phyloP scores from a whole-genome alignment of 2,113 vertebrate species.

The Condylura cristata region DNA sequence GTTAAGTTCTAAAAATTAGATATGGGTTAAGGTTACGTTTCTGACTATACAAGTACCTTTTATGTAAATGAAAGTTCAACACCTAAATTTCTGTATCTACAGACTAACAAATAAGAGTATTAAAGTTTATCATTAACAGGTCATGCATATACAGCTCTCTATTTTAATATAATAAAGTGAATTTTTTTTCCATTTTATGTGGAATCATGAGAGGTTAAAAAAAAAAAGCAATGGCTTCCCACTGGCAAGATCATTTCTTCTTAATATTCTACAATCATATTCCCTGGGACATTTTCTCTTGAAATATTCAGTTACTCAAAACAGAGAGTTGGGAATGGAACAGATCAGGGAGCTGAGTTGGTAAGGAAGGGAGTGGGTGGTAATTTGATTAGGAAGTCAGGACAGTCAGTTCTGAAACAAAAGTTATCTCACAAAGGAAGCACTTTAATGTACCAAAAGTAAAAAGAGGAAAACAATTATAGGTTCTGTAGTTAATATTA shows the following conservation, averaged over 20 bases:
- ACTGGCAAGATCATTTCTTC: slow-evolving; percentile 32
- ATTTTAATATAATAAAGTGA: background rate
- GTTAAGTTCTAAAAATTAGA: background rate
- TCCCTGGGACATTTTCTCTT: slow-evolving; percentile 33
- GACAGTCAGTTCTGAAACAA: slow-evolving; percentile 30
- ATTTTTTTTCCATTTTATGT: slow-evolving; percentile 4
- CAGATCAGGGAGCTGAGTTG: background rate
- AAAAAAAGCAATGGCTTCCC: background rate
- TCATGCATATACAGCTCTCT: background rate
- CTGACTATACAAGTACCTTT: background rate
- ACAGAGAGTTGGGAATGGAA: background rate
- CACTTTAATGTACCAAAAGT: slow-evolving; percentile 24
- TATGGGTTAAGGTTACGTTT: slow-evolving; percentile 4
- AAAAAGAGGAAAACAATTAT: background rate
- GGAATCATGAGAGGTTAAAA: slow-evolving; percentile 25
- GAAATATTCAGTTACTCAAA: slow-evolving; percentile 28
- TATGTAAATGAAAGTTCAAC: background rate
- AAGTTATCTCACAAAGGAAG: slow-evolving; percentile 55
- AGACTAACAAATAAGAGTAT: background rate
- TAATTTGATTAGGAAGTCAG: slow-evolving; percentile 51
- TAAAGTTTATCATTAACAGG: background rate
- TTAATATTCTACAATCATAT: slow-evolving; percentile 17
- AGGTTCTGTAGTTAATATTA: slow-evolving; percentile 16
- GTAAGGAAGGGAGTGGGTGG: slow-evolving; percentile 18
- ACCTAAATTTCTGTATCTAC: background rate